phyloP scores from a whole-genome alignment of 2,888 invertebrate species.

The Morpho helenor region DNA sequence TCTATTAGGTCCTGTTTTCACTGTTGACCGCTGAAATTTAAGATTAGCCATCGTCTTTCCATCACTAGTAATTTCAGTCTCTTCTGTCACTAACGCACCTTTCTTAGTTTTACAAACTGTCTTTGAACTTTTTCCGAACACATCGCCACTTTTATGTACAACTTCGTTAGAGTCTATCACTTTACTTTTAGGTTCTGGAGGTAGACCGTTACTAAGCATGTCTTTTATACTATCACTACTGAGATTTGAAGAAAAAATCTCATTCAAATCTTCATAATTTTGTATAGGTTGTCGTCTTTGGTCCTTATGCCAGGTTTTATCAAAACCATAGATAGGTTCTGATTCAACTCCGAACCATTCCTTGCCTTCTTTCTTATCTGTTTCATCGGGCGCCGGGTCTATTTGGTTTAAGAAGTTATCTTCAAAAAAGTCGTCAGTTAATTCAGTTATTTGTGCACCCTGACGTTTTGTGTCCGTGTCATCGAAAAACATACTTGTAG shows the following conservation, averaged over 20 bases:
- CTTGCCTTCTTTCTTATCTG: slow-evolving; percentile 26
- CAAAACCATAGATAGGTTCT: slow-evolving; percentile 64
- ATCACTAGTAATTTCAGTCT: slow-evolving; percentile 66
- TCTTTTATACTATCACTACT: slow-evolving; percentile 61
- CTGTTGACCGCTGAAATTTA: slow-evolving; percentile 64
- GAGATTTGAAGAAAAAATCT: slow-evolving; percentile 50
- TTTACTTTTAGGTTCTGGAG: slow-evolving; percentile 48
- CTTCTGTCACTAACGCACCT: slow-evolving; percentile 67
- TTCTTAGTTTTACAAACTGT: slow-evolving; percentile 62
- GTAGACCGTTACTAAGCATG: slow-evolving; percentile 68
- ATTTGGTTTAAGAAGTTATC: slow-evolving; percentile 49
- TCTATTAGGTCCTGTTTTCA: slow-evolving; percentile 62
- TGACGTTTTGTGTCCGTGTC: slow-evolving; percentile 57
- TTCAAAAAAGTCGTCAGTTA: slow-evolving; percentile 71
- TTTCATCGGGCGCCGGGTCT: slow-evolving; percentile 65
- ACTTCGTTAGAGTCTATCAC: slow-evolving; percentile 63
- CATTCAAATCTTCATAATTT: slow-evolving; percentile 65
- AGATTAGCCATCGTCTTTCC: slow-evolving; percentile 61
- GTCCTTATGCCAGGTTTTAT: slow-evolving; percentile 69
- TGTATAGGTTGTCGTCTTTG: slow-evolving; percentile 74
- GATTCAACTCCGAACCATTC: slow-evolving; percentile 53
- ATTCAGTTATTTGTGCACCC: slow-evolving; percentile 73
- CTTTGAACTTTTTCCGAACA: slow-evolving; percentile 62
- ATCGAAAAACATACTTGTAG: slow-evolving; percentile 58
- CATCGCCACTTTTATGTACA: slow-evolving; percentile 58